phyloP scores from a whole-genome alignment of 2,888 invertebrate species.

The Psylliodes chrysocephalus region DNA sequence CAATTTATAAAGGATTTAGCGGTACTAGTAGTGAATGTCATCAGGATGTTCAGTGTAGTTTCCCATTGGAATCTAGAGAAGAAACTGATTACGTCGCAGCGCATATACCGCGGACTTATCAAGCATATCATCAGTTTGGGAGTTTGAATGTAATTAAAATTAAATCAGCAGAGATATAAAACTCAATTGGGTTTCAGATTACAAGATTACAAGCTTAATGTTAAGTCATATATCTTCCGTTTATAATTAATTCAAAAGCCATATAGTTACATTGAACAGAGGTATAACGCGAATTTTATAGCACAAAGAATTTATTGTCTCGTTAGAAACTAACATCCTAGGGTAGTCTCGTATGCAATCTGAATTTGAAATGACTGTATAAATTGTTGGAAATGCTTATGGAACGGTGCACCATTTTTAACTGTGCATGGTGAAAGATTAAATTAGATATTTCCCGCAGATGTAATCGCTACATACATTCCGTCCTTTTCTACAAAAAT shows the following conservation, averaged over 20 bases:
- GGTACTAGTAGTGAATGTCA: neutral
- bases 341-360: slow-evolving; percentile 45
- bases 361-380: slow-evolving; percentile 48
- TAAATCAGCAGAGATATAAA: slow-evolving; percentile 31
- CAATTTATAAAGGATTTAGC: slow-evolving; percentile 19
- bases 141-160: slow-evolving; percentile 29
- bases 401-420: slow-evolving; percentile 41
- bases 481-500: too few species aligned
- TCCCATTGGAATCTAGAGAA: neutral
- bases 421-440: slow-evolving; percentile 26
- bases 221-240: slow-evolving; percentile 35
- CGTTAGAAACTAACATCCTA: slow-evolving; percentile 39
- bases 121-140: slow-evolving; percentile 20
- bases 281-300: slow-evolving; percentile 47
- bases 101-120: slow-evolving; percentile 17
- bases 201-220: slow-evolving; percentile 36
- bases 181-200: slow-evolving; percentile 30
- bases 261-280: slow-evolving; percentile 39
- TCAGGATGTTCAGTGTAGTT: slow-evolving; percentile 1
- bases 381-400: slow-evolving; percentile 45
- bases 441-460: slow-evolving; percentile 16
- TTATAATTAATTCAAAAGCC: slow-evolving; percentile 44
- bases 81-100: neutral
- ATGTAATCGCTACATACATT: neutral
- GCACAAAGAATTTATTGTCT: slow-evolving; percentile 48